Percentiles rank a stretch among this genome's conserved stretches.
Evolutionary conservation across 2,113 vertebrate species (phyloP).

Genomic region (Budorcas taxicolor): DNA sequence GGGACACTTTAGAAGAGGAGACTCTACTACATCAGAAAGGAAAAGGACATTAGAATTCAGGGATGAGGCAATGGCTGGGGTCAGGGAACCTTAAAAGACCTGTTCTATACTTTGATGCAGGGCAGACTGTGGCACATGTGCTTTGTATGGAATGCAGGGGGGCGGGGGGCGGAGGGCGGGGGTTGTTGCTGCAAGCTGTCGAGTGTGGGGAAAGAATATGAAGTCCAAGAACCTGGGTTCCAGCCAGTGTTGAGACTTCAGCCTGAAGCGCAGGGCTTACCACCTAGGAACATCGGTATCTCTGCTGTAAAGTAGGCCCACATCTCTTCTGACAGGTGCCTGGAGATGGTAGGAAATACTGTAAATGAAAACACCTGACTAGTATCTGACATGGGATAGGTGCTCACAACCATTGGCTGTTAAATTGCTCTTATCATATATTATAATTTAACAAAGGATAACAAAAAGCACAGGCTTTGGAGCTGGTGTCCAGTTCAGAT

Average conservation of each 20-base stretch:
- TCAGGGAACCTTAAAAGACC: not conserved
- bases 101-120: not conserved
- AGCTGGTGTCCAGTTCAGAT: not conserved
- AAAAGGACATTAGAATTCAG: not conserved
- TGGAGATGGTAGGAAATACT: not conserved
- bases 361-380: not conserved
- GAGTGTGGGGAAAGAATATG: rapidly evolving
- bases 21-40: not conserved
- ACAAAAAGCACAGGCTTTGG: not conserved
- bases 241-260: not conserved
- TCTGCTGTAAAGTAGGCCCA: not conserved
- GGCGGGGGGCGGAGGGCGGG: rapidly evolving
- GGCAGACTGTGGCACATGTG: not conserved
- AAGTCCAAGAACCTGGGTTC: not conserved
- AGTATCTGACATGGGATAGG: not conserved
- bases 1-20: not conserved
- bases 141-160: not conserved
- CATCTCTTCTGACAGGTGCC: not conserved
- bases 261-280: not conserved
- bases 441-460: not conserved
- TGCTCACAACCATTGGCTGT: not conserved
- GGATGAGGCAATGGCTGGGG: not conserved
- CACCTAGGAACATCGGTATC: not conserved
- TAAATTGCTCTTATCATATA: not conserved
- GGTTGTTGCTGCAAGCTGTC: too few relatives aligned